phyloP scores from a whole-genome alignment of 2,888 invertebrate species.

The Xylophagus ater region DNA sequence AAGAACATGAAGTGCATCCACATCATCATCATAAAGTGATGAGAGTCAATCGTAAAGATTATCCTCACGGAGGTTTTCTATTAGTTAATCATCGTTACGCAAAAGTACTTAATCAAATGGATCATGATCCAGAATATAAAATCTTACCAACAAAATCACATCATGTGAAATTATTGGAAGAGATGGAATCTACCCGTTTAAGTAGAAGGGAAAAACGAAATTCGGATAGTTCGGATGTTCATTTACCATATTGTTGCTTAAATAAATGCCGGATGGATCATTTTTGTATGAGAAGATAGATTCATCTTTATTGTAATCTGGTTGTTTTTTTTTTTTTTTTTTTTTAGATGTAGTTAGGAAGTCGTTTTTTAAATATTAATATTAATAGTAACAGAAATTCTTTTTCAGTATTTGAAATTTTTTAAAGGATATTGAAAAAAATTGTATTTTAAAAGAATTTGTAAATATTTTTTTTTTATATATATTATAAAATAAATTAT shows the following conservation, averaged over 20 bases:
- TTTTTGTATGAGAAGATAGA: slow-evolving; percentile 11
- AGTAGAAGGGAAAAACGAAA: slow-evolving; percentile 3
- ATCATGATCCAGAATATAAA: slow-evolving; percentile 8
- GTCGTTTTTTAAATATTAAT: too few species aligned
- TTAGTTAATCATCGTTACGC: slow-evolving; percentile 8
- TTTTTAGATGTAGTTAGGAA: too few species aligned
- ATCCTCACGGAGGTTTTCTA: slow-evolving; percentile 9
- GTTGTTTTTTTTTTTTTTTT: too few species aligned
- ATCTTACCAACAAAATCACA: slow-evolving; percentile 4
- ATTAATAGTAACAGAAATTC: too few species aligned
- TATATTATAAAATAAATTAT: too few species aligned
- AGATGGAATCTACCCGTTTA: background rate
- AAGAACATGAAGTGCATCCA: background rate
- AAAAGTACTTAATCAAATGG: slow-evolving; percentile 4
- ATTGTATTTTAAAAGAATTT: too few species aligned
- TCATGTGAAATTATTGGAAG: slow-evolving; percentile 1
- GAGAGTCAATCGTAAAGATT: slow-evolving; percentile 7
- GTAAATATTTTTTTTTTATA: too few species aligned
- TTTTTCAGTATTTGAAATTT: too few species aligned
- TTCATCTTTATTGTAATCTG: too few species aligned
- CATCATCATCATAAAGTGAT: slow-evolving; percentile 7
- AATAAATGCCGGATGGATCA: slow-evolving; percentile 10
- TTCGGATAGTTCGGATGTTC: background rate
- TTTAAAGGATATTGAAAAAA: too few species aligned
- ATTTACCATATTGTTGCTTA: slow-evolving; percentile 9